Evolutionary conservation across 2,888 invertebrate species (phyloP).

Genomic region (Piscicola geometra): DNA sequence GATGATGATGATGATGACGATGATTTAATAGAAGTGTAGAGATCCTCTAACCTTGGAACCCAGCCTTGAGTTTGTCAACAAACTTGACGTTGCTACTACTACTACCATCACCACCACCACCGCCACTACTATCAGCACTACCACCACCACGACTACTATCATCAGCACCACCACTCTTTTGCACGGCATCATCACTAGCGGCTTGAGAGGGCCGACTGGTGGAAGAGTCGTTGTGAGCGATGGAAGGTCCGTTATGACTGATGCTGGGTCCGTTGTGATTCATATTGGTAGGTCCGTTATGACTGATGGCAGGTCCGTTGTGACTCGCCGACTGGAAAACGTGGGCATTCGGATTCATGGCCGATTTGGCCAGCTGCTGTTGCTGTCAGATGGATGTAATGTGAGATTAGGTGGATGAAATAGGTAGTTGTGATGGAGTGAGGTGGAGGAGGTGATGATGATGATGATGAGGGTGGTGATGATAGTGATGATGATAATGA

Average conservation of each 20-base stretch:
- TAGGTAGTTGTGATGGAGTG: background rate
- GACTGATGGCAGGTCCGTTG: background rate
- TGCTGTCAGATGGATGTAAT: background rate
- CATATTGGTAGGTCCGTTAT: background rate
- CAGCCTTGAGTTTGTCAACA: too few relatives aligned
- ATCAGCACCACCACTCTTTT: background rate
- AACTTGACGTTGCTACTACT: too few relatives aligned
- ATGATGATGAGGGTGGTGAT: background rate
- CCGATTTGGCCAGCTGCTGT: background rate
- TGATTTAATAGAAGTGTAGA: too few relatives aligned
- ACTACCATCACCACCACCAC: too few relatives aligned
- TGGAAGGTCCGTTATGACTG: too few relatives aligned
- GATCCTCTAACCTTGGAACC: too few relatives aligned
- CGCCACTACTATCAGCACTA: too few relatives aligned
- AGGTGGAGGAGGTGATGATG: background rate
- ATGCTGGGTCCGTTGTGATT: too few relatives aligned
- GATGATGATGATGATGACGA: too few relatives aligned
- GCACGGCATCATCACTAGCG: background rate
- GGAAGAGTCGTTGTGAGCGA: background rate
- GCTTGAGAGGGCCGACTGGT: background rate
- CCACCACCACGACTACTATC: too few relatives aligned
- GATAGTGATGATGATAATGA: background rate
- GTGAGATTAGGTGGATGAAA: background rate
- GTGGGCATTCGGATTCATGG: slow-evolving; percentile 4
- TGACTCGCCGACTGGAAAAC: slow-evolving; percentile 6